Evolutionary conservation across 2,888 invertebrate species (phyloP), one percentile per base, ranked within the genome.

Genomic region (Tiliacea citrago): DNA sequence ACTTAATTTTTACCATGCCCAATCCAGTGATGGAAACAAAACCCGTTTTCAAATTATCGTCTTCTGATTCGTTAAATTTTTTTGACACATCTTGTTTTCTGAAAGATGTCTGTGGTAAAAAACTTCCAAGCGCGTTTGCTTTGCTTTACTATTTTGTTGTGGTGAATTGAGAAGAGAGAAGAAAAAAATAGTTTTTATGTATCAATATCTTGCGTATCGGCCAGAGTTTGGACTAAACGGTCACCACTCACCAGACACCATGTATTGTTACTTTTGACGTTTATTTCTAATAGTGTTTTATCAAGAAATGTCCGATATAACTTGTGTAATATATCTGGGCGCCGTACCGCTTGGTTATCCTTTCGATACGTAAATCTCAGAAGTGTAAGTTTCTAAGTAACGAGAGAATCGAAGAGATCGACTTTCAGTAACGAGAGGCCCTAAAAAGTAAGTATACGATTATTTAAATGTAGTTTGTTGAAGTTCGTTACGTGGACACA

Each of bases 61-160:
- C 16, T 73, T 51, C 42, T 74, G 72, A 72, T 76, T 82, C 68
- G 75, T 75, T 68, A 53, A 63, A 24, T 16, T 24, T n/a, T 35
- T 81, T 77, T 77, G 76, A 77, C 76, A 75, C 12, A 21, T 77
- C 49, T 16, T 55, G 47, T 53, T 49, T 67, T 69, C 9, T 69
- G 63, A 63, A 55, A 71, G 39, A 73, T 79, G 73, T 85, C 85
- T 86, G 67, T 86, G 85, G 79, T 78, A 65, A 63, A 79, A 75
- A n/a, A n/a, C n/a, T 79, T 85, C 79, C 87, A 81, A 87, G 76
- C 81, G 79, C 79, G 75, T 78, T 82, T 81, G 79, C 82, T 84
- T 72, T 75, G 78, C 69, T 75, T 82, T 79, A 75, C 57, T 86
- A 84, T 81, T 83, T 85, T 81, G 84, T 86, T 86, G 78, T 86